Conservation (phyloP, 2,113 vertebrate species). For the Poeciliopsis occidentalis region DNA sequence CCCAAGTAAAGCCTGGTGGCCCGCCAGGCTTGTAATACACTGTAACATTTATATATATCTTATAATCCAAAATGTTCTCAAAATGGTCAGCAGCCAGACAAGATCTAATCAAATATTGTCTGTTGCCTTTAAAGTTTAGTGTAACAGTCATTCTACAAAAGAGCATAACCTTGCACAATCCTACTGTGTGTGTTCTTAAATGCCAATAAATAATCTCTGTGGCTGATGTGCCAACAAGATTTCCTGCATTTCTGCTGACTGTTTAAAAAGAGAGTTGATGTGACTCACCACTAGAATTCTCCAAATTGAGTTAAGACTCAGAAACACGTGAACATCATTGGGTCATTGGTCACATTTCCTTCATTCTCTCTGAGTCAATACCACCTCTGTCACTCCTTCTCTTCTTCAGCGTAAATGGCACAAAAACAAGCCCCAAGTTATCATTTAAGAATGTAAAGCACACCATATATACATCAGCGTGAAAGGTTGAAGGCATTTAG, state of each 20-base stretch:
- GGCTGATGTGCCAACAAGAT: not conserved
- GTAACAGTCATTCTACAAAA: not conserved
- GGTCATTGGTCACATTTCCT: conserved; percentile 50
- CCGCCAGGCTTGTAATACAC: too few relatives aligned
- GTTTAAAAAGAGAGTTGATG: not conserved
- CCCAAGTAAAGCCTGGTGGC: too few relatives aligned
- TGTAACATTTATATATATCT: too few relatives aligned
- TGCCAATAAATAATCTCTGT: not conserved
- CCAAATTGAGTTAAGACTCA: conserved; percentile 46
- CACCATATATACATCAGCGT: not conserved
- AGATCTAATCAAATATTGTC: not conserved
- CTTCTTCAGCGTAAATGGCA: not conserved
- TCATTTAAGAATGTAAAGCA: not conserved
- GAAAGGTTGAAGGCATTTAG: conserved; percentile 21
- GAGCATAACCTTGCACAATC: not conserved
- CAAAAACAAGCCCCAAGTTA: conserved; percentile 2
- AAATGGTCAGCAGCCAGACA: not conserved
- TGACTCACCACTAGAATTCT: conserved; percentile 19
- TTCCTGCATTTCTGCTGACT: conserved; percentile 17
- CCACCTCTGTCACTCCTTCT: conserved; percentile 30
- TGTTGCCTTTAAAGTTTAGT: not conserved
- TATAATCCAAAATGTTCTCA: too few relatives aligned
- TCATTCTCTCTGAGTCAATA: conserved; percentile 43
- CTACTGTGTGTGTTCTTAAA: not conserved
- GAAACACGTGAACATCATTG: conserved; percentile 51